Percentiles rank a stretch among this genome's conserved stretches.
phyloP scores from a whole-genome alignment of 2,113 vertebrate genomes.

The Danio rerio region DNA sequence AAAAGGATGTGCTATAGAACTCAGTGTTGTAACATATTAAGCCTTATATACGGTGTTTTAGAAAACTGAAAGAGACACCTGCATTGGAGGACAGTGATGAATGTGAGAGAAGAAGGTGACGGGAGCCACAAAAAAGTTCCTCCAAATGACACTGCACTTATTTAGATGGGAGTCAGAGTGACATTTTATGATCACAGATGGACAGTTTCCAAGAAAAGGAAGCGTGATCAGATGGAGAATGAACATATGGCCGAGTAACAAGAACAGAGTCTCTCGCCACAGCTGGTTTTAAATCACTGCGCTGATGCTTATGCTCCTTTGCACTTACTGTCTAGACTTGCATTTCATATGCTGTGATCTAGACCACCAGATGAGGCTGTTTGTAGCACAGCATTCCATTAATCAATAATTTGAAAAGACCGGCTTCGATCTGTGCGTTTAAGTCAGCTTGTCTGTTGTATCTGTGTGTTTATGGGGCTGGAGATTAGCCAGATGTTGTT shows the following conservation, averaged over 20 bases:
- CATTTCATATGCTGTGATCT: conserved; percentile 1
- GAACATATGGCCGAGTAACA: conserved; percentile 32
- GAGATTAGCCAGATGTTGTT: conserved; percentile 33
- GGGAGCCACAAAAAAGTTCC: background rate
- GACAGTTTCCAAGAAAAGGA: conserved; percentile 28
- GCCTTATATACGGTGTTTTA: background rate
- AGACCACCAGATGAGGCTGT: conserved; percentile 2
- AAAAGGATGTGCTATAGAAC: background rate
- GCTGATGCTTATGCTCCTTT: background rate
- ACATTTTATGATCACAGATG: conserved; percentile 41
- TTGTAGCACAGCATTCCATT: background rate
- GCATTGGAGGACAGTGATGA: conserved; percentile 13
- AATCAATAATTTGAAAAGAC: background rate
- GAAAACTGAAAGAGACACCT: background rate
- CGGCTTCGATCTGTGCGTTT: background rate
- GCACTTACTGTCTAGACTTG: background rate
- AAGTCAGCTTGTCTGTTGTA: background rate
- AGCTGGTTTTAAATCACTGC: conserved; percentile 20
- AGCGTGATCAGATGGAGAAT: conserved; percentile 15
- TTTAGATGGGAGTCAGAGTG: conserved; percentile 37
- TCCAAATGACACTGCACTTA: conserved; percentile 13
- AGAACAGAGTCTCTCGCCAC: conserved; percentile 5
- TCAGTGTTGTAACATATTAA: background rate
- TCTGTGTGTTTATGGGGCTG: conserved; percentile 1
- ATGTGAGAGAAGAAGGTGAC: background rate